Base-by-base conservation (phyloP, 2,113 vertebrate species). In the Oncorhynchus masou region DNA sequence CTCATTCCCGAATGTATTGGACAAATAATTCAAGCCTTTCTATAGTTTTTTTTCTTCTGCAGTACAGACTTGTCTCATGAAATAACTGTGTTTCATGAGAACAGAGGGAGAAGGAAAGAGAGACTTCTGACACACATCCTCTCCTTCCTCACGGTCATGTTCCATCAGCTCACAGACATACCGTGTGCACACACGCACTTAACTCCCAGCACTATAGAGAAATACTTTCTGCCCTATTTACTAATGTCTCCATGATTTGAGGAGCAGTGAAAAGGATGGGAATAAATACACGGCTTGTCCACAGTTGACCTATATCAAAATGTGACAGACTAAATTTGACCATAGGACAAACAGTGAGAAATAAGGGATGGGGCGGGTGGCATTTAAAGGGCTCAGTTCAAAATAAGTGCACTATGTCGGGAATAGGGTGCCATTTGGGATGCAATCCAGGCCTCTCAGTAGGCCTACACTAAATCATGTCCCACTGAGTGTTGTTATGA, bases 191-290 rank as follows among this genome's bases (percentile, higher is more conserved):
- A 73, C 20, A 34, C 45, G 59, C 64, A 75, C 45, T 51, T 29
- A 49, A 75, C 74, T 64, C 22, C 24, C 69, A 59, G 49, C 75
- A n/a, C 25, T 39, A 34, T 27, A 67, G 70, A 67, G 60, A 71
- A 66, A 20, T 67, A 5, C 68, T 80, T 89, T 85, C 80, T 83
- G 85, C 85, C 84, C 81, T 71, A 90, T 70, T 87, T 87, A 67
- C 29, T 59, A 67, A 60, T 24, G 54, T 76, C 54, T 76, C 80
- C 69, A 22, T 45, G 16, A 9, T 45, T 48, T 48, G 31, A 19
- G 27, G 16, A n/a, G 54, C 27, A 62, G 57, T 8, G 9, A 29
- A 7, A 68, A 34, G 29, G 72, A 45, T 15, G 27, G 1, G n/a
- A n/a, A n/a, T 12, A n/a, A 6, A 34, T 22, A 22, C 71, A 8